Evolutionary conservation across 2,113 vertebrate species (phyloP).

Genomic region (Saimiri boliviensis): DNA sequence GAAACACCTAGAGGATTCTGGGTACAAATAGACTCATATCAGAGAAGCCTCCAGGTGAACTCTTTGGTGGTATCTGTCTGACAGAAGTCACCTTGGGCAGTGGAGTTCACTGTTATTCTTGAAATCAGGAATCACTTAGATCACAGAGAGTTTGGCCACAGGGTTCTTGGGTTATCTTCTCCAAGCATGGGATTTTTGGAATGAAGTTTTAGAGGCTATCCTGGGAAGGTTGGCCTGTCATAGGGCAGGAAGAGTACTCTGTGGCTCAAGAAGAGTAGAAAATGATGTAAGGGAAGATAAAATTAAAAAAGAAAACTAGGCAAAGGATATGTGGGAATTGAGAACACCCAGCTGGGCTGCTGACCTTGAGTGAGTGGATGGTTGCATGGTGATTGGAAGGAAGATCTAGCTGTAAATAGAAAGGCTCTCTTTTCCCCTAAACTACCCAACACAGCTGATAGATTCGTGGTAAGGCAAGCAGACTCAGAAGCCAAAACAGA

Average conservation of each 20-base stretch:
- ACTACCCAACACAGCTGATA: background rate
- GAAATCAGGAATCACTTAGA: background rate
- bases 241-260: background rate
- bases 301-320: background rate
- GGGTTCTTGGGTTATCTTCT: background rate
- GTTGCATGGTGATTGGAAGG: background rate
- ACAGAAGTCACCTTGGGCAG: background rate
- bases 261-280: background rate
- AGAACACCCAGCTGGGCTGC: background rate
- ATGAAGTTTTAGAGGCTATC: background rate
- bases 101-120: background rate
- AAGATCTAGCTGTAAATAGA: background rate
- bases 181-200: background rate
- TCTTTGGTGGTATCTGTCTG: background rate
- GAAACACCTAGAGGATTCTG: background rate
- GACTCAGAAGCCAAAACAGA: background rate
- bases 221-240: background rate
- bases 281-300: background rate
- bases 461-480: background rate
- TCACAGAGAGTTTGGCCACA: background rate
- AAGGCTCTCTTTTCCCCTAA: background rate
- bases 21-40: background rate
- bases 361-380: background rate
- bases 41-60: background rate
- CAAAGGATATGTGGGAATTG: background rate